These are phyloP conservation scores for Punctoribates punctum DNA, from an alignment of 2,888 invertebrate genomes.

Conservation along the genomic window DNA sequence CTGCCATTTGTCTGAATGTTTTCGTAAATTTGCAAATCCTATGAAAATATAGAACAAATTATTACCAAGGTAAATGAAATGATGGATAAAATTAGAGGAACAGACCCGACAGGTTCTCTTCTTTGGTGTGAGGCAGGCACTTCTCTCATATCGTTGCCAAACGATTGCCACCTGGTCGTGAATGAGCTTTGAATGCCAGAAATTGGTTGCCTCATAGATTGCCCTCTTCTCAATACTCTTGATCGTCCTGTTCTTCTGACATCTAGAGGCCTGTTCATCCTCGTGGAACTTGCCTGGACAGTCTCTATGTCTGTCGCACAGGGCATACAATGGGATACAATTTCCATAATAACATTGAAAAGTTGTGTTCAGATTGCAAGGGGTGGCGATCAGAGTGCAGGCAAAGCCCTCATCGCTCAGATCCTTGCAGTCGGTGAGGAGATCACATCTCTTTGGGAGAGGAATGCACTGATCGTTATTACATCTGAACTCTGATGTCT, in stretches of 20 bases:
- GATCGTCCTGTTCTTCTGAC: constrained; percentile 39
- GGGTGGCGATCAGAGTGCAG: constrained; percentile 37
- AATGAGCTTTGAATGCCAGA: constrained; percentile 24
- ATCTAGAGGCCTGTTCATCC: constrained; percentile 49
- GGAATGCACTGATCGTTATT: constrained; percentile 53
- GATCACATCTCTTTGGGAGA: constrained; percentile 51
- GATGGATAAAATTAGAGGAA: too few species aligned
- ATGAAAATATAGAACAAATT: constrained; percentile 43
- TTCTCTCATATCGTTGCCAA: constrained; percentile 1
- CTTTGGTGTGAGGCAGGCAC: constrained; percentile 25
- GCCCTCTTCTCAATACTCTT: background rate
- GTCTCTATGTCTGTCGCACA: constrained; percentile 50
- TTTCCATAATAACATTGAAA: constrained; percentile 51
- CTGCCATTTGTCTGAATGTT: constrained; percentile 47
- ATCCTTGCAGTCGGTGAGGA: constrained; percentile 51
- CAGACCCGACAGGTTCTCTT: constrained; percentile 46
- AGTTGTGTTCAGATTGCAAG: constrained; percentile 49
- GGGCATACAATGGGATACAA: constrained; percentile 50
- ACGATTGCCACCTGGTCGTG: constrained; percentile 19
- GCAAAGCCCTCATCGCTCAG: constrained; percentile 41
- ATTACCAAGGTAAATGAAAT: too few species aligned
- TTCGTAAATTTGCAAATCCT: constrained; percentile 43
- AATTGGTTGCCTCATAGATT: background rate
- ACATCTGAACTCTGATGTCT: constrained; percentile 50
- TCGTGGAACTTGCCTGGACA: constrained; percentile 51